phyloP scores from a whole-genome alignment of 2,113 vertebrate genomes.

The Butorides virescens region DNA sequence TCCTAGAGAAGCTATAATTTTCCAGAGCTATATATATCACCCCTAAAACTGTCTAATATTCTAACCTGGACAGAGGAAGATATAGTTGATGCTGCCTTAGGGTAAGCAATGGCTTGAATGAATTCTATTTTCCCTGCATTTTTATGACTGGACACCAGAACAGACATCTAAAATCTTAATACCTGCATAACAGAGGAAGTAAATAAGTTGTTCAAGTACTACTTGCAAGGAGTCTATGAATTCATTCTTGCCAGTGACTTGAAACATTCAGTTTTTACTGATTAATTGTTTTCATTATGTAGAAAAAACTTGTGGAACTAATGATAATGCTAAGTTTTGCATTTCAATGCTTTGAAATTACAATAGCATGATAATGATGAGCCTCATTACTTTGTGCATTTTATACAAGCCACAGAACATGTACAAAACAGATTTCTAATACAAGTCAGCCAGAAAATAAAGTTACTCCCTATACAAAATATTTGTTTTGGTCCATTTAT shows the following conservation, averaged over 20 bases:
- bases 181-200: background rate
- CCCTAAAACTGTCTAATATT: background rate
- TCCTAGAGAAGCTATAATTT: background rate
- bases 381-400: conserved; percentile 37
- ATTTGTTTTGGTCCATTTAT: background rate
- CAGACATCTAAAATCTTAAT: background rate
- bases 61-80: background rate
- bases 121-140: background rate
- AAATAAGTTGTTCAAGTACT: background rate
- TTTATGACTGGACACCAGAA: background rate
- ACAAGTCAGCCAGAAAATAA: conserved; percentile 16
- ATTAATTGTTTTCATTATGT: conserved; percentile 69
- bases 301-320: conserved; percentile 68
- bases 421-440: conserved; percentile 1
- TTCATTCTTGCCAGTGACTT: conserved; percentile 37
- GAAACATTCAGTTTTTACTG: conserved; percentile 61
- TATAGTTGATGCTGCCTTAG: background rate
- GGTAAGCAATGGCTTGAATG: background rate
- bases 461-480: background rate
- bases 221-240: background rate
- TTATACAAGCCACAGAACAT: conserved; percentile 42
- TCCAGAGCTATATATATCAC: background rate
- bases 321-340: conserved; percentile 65
- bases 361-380: conserved; percentile 54
- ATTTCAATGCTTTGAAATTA: conserved; percentile 67